Percentiles rank a stretch among this genome's conserved stretches.
Evolutionary conservation across 1,140 invertebrate species (phyloP).

Genomic region (Melanaphis sacchari): DNA sequence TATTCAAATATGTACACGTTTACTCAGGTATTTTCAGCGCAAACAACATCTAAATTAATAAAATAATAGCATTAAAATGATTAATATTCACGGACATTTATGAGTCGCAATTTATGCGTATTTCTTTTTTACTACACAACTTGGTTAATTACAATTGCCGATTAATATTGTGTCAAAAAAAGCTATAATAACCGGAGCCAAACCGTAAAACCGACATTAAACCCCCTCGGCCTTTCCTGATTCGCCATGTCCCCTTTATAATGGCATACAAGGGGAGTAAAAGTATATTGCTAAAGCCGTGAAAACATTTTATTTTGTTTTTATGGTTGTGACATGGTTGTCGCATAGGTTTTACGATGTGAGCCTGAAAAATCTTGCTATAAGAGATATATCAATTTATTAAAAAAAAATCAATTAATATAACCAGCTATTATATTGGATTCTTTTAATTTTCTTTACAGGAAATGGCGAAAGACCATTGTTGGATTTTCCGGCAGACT

Average conservation of each 20-base stretch:
- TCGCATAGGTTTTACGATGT: constrained; percentile 12
- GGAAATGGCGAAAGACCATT: background rate
- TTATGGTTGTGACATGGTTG: constrained; percentile 34
- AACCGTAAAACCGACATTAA: constrained; percentile 35
- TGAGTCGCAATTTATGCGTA: background rate
- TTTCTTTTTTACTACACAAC: constrained; percentile 11
- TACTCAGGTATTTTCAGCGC: background rate
- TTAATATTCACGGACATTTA: constrained; percentile 15
- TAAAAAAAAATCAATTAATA: constrained; percentile 42
- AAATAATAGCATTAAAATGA: background rate
- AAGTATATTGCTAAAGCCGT: constrained; percentile 32
- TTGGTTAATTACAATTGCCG: constrained; percentile 30
- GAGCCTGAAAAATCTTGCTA: background rate
- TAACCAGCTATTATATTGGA: constrained; percentile 28
- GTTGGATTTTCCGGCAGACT: background rate
- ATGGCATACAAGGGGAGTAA: background rate
- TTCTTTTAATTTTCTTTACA: constrained; percentile 47
- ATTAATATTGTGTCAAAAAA: constrained; percentile 34
- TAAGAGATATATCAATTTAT: background rate
- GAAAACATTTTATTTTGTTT: constrained; percentile 36
- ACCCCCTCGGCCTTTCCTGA: background rate
- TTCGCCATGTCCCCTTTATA: background rate
- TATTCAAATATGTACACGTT: background rate
- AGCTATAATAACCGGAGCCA: constrained; percentile 9
- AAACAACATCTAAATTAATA: background rate